phyloP scores from a whole-genome alignment of 2,888 invertebrate genomes.

The Chloromyia formosa region DNA sequence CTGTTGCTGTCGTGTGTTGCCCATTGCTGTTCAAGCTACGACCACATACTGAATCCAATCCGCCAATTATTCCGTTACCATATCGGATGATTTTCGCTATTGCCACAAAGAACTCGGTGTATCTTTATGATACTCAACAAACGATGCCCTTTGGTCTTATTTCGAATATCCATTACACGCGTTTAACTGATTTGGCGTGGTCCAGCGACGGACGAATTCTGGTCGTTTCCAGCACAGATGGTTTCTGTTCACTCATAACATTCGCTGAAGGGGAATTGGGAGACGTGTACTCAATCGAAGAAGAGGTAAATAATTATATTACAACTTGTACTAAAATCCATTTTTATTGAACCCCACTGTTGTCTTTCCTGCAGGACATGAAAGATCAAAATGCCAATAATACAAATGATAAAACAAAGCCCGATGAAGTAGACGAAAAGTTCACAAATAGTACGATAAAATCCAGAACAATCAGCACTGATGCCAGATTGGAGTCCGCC shows the following conservation, averaged over 20 bases:
- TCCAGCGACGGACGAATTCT: constrained; percentile 80
- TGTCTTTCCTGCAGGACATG: background rate
- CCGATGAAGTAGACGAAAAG: background rate
- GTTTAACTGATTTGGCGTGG: constrained; percentile 89
- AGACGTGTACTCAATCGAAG: constrained; percentile 58
- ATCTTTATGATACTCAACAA: constrained; percentile 90
- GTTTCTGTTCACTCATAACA: constrained; percentile 85
- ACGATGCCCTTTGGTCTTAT: constrained; percentile 79
- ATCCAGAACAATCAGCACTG: constrained; percentile 20
- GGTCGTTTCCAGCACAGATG: constrained; percentile 86
- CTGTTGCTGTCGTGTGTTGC: constrained; percentile 84
- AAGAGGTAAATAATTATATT: constrained; percentile 1
- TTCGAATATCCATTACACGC: constrained; percentile 88
- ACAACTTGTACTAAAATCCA: too few relatives aligned
- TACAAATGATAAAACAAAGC: background rate
- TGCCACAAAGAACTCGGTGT: constrained; percentile 85
- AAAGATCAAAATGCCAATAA: background rate
- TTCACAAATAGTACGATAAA: background rate
- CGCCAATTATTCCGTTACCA: constrained; percentile 70
- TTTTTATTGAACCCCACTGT: too few relatives aligned
- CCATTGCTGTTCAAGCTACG: constrained; percentile 76
- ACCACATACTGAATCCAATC: constrained; percentile 63
- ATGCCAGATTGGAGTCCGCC: background rate
- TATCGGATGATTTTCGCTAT: constrained; percentile 91
- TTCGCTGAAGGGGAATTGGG: constrained; percentile 81